Evolutionary conservation across 2,888 invertebrate genomes (phyloP), one percentile per base, ranked within the genome.

Genomic region (Hyles lineata): DNA sequence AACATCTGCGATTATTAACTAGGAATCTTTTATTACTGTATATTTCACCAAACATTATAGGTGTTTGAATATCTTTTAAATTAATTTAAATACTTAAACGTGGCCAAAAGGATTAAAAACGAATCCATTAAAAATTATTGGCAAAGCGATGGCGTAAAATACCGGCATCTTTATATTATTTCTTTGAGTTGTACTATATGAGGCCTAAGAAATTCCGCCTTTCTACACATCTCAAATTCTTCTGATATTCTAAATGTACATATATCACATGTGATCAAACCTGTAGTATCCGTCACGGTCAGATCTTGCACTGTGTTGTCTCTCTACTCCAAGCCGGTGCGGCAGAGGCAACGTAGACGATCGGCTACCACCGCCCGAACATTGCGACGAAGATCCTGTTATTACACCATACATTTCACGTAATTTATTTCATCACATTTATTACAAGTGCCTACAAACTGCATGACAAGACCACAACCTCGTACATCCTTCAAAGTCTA

Each of bases 221-320:
- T 15, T 43, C 0, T 43, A 11, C 43, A 1, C 43, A 43, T 43
- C 11, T 43, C 15, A 43, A 3, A 43, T 43, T 43, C 43, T 1
- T 11, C 43, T 3, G 2, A 15, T 19, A 55, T n/a, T 55, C 5
- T 55, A n/a, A 55, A n/a, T 4, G 52, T 50, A 50, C 52, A 8
- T 62, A 70, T 63, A 60, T 8, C 1, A 15, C 2, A 60, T 29
- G 3, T 15, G 17, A 11, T 62, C 29, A 21, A 61, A 80, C 95
- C 95, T 97, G 89, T 98, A 98, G 89, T 98, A 98, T 71, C 98
- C 98, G 86, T 98, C 98, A 29, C 98, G 95, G 78, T 96, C 96
- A 32, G 96, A 95, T 50, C 95, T 90, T 15, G 96, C 95, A 72
- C 95, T 96, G 29, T 95, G 95, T 73, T 96, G 96, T 76, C 96